phyloP scores from a whole-genome alignment of 2,113 vertebrate species.

The Cephalopterus ornatus region DNA sequence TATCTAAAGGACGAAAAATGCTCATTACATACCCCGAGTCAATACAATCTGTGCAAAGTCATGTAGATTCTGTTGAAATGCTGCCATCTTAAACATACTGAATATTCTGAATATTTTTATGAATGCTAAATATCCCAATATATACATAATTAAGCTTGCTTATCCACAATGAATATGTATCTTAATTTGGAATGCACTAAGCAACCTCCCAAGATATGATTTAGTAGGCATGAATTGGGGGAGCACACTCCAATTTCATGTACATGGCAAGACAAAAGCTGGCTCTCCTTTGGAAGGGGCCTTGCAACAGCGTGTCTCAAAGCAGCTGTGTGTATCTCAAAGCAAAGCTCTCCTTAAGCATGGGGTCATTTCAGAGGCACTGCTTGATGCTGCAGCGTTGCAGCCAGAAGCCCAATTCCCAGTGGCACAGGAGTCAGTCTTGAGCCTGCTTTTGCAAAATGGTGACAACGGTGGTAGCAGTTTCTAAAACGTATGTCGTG shows the following conservation, averaged over 20 bases:
- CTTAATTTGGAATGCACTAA: constrained; percentile 48
- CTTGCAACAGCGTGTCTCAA: fast-evolving
- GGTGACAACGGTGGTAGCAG: neutral
- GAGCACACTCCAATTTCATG: neutral
- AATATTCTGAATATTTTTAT: constrained; percentile 64
- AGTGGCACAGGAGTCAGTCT: neutral
- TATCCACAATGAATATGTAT: constrained; percentile 61
- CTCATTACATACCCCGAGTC: neutral
- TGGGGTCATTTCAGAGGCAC: neutral
- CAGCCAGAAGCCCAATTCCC: neutral
- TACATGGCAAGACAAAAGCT: neutral
- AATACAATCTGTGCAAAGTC: constrained; percentile 32
- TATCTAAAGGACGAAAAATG: constrained; percentile 1
- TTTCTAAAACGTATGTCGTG: fast-evolving
- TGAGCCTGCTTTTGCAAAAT: neutral
- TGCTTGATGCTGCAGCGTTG: neutral
- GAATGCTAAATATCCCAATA: constrained; percentile 49
- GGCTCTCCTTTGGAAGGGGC: neutral
- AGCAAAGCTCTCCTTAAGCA: neutral
- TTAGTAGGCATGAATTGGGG: neutral
- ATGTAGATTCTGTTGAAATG: constrained; percentile 37
- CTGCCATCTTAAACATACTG: constrained; percentile 31
- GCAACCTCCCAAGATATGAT: neutral
- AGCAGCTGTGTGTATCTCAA: neutral
- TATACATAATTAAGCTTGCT: constrained; percentile 52